A percentile compares a stretch with the other conserved stretches of the same genome.
phyloP scores from a whole-genome alignment of 2,797 vertebrate species.

The Salmo trutta region DNA sequence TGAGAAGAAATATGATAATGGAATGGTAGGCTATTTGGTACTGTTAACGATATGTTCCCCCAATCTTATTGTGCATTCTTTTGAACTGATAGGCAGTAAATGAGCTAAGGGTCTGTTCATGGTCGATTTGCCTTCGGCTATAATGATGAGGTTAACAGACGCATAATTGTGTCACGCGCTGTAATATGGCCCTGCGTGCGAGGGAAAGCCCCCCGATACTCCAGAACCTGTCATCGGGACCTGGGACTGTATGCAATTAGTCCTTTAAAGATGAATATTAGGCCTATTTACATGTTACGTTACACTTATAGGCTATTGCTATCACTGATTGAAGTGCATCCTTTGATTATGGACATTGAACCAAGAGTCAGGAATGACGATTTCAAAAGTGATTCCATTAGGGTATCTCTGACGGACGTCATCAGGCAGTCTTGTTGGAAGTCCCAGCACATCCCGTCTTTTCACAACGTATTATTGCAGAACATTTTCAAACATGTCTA shows the following conservation, averaged over 20 bases:
- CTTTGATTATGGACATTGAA: not conserved
- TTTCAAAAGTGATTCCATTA: constrained; percentile 68
- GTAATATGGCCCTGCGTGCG: not conserved
- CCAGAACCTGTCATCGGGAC: constrained; percentile 48
- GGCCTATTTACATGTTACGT: constrained; percentile 22
- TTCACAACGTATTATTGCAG: not conserved
- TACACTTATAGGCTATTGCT: not conserved
- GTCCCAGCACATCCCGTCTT: not conserved
- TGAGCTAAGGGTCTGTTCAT: not conserved
- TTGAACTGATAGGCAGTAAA: not conserved
- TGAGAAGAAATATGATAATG: not conserved
- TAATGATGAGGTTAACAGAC: constrained; percentile 65
- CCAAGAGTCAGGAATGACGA: constrained; percentile 19
- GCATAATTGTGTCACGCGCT: constrained; percentile 27
- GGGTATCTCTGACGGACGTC: constrained; percentile 40
- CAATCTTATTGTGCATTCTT: not conserved
- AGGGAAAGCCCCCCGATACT: constrained; percentile 41
- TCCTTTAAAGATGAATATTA: constrained; percentile 40
- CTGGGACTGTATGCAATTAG: constrained; percentile 11
- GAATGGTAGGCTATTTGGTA: not conserved
- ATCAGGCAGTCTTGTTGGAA: not conserved
- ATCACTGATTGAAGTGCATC: not conserved
- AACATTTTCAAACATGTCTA: not conserved
- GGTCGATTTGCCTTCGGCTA: constrained; percentile 38
- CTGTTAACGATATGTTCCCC: not conserved